Evolutionary conservation across 2,888 invertebrate genomes (phyloP).

Genomic region (Clanis bilineata): DNA sequence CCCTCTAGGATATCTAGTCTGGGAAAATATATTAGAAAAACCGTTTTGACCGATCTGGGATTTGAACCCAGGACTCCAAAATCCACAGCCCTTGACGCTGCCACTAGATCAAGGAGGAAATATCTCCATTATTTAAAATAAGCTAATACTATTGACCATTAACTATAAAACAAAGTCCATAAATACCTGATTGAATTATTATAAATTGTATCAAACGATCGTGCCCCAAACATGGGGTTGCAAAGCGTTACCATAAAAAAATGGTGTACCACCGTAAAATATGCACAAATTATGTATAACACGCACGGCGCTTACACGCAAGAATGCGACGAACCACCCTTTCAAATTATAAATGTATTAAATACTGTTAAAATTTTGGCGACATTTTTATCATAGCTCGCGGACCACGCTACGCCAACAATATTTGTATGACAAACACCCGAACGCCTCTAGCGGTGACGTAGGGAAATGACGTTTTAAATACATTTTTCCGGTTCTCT

Average conservation of each 20-base stretch:
- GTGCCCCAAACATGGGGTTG: slow-evolving; percentile 24
- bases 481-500: no score
- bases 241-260: slow-evolving; percentile 43
- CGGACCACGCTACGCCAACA: no score
- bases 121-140: no score
- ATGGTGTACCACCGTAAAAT: slow-evolving; percentile 47
- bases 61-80: not conserved
- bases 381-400: no score
- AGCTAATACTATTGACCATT: not conserved
- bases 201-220: not conserved
- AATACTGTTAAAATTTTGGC: not conserved
- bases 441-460: no score
- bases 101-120: not conserved
- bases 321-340: slow-evolving; percentile 23
- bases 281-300: slow-evolving; percentile 59
- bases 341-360: not conserved
- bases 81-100: no score
- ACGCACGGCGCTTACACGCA: slow-evolving; percentile 49
- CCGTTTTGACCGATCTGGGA: not conserved
- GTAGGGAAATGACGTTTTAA: no score
- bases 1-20: no score
- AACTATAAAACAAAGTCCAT: not conserved
- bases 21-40: no score
- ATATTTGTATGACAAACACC: no score
- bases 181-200: slow-evolving; percentile 4